Base-by-base conservation (phyloP, 2,113 vertebrate genomes). In the Aythya baeri region DNA sequence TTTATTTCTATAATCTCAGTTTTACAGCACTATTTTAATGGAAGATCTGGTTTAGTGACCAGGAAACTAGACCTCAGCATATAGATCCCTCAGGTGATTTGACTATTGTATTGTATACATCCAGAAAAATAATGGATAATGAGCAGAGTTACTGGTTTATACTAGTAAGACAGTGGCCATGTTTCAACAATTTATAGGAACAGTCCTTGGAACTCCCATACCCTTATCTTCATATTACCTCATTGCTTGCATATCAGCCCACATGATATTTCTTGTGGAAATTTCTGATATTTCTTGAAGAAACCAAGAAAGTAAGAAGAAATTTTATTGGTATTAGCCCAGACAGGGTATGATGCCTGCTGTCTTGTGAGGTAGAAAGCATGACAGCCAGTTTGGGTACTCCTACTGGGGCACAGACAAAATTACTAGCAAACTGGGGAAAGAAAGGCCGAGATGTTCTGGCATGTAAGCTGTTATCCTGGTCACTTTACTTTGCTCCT, bases 191-290 rank as follows among this genome's bases (percentile, higher is more conserved):
- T 54, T 29, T 71, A 7, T 3, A 67, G 12, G 3, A 27, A 4
- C 4, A 14, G 8, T 1, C 3, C 11, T 11, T 41, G 17, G 8
- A 63, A 1, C 3, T 5, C 6, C 10, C 4, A 29, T 11, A 2
- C 6, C 6, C 12, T 77, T 49, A 54, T 54, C 4, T 65, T 78
- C 21, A 2, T 17, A 25, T 2, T 3, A 3, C 11, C 6, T 57
- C 43, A 21, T 15, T 58, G n/a, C 5, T 10, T 43, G 67, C 9
- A 2, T 26, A 34, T 10, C 21, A 82, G 20, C 26, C 22, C 7
- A 20, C 8, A 12, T 0, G 36, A 36, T 36, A 36, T 36, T 36
- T 36, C 36, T 36, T 36, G 36, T 36, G 36, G 36, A 36, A 36
- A 36, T 36, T 36, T 36, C 36, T 36, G 36, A 36, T 36, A 36